These are phyloP conservation scores for Aphis gossypii DNA, from an alignment of 1,140 invertebrate species.

Conservation along the genomic window DNA sequence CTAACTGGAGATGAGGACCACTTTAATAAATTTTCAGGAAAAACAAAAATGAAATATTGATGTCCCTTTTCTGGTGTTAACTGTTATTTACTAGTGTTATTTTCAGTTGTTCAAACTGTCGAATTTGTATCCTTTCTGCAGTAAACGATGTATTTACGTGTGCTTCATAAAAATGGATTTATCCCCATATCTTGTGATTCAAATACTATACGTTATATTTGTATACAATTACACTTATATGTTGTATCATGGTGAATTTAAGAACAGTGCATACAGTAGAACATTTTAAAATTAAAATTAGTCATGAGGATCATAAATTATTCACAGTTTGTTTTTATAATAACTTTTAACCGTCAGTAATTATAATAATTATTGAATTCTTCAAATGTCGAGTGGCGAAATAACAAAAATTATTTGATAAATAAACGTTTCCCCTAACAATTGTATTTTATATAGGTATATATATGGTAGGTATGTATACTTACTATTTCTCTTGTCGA, in stretches of 20 bases:
- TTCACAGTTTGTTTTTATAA: background rate
- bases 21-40: no score
- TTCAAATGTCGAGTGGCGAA: background rate
- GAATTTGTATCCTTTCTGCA: no score
- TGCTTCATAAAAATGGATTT: no score
- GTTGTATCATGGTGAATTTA: background rate
- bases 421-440: background rate
- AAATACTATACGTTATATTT: background rate
- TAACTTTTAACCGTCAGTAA: slow-evolving; percentile 49
- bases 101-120: no score
- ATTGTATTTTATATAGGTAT: background rate
- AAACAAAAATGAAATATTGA: no score
- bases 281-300: background rate
- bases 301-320: background rate
- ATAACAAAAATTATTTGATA: slow-evolving; percentile 15
- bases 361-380: slow-evolving; percentile 4
- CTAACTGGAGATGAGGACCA: no score
- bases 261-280: background rate
- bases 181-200: no score
- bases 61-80: no score
- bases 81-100: no score
- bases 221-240: background rate
- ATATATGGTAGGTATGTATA: background rate
- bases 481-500: background rate
- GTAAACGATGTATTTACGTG: no score